phyloP scores from a whole-genome alignment of 2,113 vertebrate genomes.

The Oxyura jamaicensis region DNA sequence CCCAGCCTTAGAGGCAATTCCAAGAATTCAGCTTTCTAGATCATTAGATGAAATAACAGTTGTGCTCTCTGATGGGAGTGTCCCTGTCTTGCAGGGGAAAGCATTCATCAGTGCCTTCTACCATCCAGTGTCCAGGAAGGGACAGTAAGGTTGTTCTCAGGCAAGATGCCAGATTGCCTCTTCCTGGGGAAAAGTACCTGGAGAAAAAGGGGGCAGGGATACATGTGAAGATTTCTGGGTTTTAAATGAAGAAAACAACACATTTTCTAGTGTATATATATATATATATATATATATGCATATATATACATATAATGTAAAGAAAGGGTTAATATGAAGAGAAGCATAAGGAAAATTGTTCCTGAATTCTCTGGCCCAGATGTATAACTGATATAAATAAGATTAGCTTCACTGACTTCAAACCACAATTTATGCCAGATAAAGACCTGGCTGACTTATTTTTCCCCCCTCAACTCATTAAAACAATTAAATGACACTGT shows the following conservation, averaged over 20 bases:
- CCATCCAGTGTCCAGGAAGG: neutral
- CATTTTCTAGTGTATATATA: neutral
- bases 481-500: neutral
- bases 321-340: neutral
- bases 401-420: slow-evolving; percentile 10
- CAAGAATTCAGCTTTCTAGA: neutral
- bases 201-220: neutral
- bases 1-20: neutral
- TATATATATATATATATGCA: neutral
- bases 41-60: neutral
- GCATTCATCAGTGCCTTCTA: neutral
- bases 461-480: neutral
- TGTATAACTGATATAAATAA: neutral
- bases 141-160: neutral
- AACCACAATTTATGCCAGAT: neutral
- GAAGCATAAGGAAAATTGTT: neutral
- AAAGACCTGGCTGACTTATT: neutral
- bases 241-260: neutral
- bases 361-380: neutral
- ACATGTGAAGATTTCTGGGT: neutral
- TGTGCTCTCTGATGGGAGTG: neutral
- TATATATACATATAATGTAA: neutral
- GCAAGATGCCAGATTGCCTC: neutral
- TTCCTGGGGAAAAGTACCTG: neutral
- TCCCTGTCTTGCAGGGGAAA: neutral